Conservation (phyloP, 2,797 vertebrate species). For the Acestrorhynchus altus region DNA sequence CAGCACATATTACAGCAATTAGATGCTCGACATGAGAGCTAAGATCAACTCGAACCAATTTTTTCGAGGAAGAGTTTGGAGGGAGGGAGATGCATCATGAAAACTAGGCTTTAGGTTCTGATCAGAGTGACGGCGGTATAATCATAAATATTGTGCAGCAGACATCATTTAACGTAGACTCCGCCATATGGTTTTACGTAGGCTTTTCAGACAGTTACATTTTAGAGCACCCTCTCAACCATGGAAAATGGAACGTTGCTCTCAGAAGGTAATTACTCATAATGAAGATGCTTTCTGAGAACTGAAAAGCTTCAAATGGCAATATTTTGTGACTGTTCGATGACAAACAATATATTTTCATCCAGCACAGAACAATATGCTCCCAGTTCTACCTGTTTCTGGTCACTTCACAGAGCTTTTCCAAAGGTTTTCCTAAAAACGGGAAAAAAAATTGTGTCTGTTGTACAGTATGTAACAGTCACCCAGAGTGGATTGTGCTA, state of each 20-base stretch:
- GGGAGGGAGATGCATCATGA: background rate
- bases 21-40: conserved; percentile 80
- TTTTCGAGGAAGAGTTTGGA: conserved; percentile 64
- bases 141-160: background rate
- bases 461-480: no score
- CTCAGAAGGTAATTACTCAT: conserved; percentile 26
- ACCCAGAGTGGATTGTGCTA: no score
- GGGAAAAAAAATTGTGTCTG: no score
- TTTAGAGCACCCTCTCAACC: background rate
- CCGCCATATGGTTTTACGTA: background rate
- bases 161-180: background rate
- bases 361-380: no score
- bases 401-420: no score
- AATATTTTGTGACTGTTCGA: background rate
- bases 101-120: background rate
- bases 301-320: conserved; percentile 16
- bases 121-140: background rate
- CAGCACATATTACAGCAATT: conserved; percentile 83
- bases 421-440: no score
- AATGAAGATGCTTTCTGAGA: conserved; percentile 28
- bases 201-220: conserved; percentile 13
- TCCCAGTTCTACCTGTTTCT: no score
- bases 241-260: conserved; percentile 7
- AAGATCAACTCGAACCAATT: conserved; percentile 70
- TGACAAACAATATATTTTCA: no score